Base-by-base conservation (phyloP, 23 tunicate genomes). In the Halocynthia aurantium region DNA sequence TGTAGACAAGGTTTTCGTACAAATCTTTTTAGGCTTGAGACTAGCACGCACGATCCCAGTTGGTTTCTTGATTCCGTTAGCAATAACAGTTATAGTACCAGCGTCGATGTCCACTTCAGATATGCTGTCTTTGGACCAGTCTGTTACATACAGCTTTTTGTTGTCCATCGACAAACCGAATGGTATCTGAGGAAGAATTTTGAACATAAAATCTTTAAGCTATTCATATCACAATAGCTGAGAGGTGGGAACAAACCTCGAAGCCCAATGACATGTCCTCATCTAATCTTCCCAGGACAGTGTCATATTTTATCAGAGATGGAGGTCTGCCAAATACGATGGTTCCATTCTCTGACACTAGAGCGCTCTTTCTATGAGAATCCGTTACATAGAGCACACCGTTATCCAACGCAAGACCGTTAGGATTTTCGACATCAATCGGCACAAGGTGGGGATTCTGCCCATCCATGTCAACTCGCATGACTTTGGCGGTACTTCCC, bases 41-140 rank as follows among this genome's bases (percentile, higher is more conserved):
- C 64, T 74, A 0, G 97, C 97, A 49, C 69, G 62, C 31, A 51
- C 72, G 51, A 91, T 70, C 22, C 97, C 97, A 15, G 97, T 91
- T 0, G 97, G 97, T 91, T 82, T 86, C 6, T 55, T 50, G 17
- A 91, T 77, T 22, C 97, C 90, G 11, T 73, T 70, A 55, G 78
- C 69, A 72, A 91, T 82, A 6, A 69, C 86, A 5, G 51, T 73
- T 20, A 61, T 7, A 8, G 57, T 61, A 9, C 78, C 80, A 12
- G 78, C 62, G 7, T 62, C 78, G 5, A 81, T 13, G 56, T 86
- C 88, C 10, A 88, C 20, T 52, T 87, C 89, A 71, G 85, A 88
- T 17, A 94, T 88, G 67, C 84, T 83, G 58, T 78, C 86, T 12
- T 77, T 19, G 7, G 83, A 94, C 98, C 98, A 94, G 66, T 94